Percentiles rank a stretch among this genome's conserved stretches.
Conservation (phyloP, 1,140 invertebrate species). For the Alviniconcha marisindica region DNA sequence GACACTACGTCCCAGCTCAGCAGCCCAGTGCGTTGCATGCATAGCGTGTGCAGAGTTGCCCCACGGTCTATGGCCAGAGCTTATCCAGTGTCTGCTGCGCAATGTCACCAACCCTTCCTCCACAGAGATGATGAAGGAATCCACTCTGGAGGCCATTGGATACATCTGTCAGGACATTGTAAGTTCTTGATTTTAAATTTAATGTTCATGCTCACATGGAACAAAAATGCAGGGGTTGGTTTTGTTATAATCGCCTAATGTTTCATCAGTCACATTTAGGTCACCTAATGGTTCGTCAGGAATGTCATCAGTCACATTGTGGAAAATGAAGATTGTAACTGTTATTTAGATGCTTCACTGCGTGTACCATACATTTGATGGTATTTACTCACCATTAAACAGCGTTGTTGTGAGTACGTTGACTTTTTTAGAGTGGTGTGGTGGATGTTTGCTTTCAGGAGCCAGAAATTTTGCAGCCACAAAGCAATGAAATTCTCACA, state of each 20-base stretch:
- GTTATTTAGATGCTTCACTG: too few species aligned
- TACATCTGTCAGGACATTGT: conserved; percentile 89
- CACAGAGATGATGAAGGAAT: conserved; percentile 96
- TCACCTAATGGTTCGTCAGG: too few species aligned
- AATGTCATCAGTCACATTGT: too few species aligned
- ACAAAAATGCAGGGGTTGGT: too few species aligned
- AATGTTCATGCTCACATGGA: too few species aligned
- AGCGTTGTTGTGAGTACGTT: not conserved
- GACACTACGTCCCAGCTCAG: conserved; percentile 92
- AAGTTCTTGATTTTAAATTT: conserved; percentile 66
- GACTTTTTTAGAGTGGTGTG: too few species aligned
- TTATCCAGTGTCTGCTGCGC: conserved; percentile 90
- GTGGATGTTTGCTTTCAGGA: conserved; percentile 80
- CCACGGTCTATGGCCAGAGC: conserved; percentile 83
- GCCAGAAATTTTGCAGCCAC: conserved; percentile 91
- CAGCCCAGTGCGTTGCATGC: conserved; percentile 99
- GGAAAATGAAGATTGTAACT: too few species aligned
- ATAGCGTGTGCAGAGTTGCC: conserved; percentile 98
- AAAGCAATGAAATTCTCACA: conserved; percentile 97
- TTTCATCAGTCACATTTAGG: too few species aligned
- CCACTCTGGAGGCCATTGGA: conserved; percentile 97
- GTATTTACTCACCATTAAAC: too few species aligned
- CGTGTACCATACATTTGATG: too few species aligned
- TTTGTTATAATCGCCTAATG: too few species aligned
- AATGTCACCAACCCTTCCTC: conserved; percentile 90